Conservation (phyloP, 37 sponge, comb jelly and placozoan species). For the Beroe ovata region DNA sequence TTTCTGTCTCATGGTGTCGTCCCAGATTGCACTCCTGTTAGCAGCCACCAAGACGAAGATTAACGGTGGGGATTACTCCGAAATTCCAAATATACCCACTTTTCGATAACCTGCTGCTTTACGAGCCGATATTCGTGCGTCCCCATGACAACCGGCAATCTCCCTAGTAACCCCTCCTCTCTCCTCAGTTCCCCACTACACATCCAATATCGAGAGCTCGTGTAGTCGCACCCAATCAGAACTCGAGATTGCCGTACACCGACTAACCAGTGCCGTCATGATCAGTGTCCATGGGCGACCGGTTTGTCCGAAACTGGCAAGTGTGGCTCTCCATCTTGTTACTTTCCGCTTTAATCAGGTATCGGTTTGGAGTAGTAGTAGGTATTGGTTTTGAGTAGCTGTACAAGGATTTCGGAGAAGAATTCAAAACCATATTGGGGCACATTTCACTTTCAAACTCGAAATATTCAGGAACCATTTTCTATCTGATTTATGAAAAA, state of each 20-base stretch:
- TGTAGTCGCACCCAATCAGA: conserved; percentile 36
- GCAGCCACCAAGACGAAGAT: conserved; percentile 19
- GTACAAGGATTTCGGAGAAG: too few relatives aligned
- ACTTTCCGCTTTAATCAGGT: conserved; percentile 63
- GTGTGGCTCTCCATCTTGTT: conserved; percentile 23
- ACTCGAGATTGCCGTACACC: conserved; percentile 30
- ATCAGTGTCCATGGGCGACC: neutral
- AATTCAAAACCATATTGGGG: too few relatives aligned
- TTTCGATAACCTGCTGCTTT: too few relatives aligned
- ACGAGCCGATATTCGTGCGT: too few relatives aligned
- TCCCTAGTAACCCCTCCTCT: too few relatives aligned
- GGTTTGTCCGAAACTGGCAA: conserved; percentile 36
- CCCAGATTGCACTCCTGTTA: conserved; percentile 49
- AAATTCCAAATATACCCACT: too few relatives aligned
- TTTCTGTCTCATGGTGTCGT: neutral
- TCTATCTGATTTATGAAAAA: too few relatives aligned
- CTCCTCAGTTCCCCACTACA: conserved; percentile 62
- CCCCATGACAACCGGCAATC: too few relatives aligned
- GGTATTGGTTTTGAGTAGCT: too few relatives aligned
- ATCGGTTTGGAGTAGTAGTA: too few relatives aligned
- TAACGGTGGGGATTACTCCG: neutral
- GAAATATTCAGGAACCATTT: too few relatives aligned
- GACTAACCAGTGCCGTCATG: neutral
- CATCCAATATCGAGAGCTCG: conserved; percentile 10
- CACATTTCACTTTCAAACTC: too few relatives aligned